phyloP scores from a whole-genome alignment of 2,797 vertebrate species.

The Cichlasoma orientale region DNA sequence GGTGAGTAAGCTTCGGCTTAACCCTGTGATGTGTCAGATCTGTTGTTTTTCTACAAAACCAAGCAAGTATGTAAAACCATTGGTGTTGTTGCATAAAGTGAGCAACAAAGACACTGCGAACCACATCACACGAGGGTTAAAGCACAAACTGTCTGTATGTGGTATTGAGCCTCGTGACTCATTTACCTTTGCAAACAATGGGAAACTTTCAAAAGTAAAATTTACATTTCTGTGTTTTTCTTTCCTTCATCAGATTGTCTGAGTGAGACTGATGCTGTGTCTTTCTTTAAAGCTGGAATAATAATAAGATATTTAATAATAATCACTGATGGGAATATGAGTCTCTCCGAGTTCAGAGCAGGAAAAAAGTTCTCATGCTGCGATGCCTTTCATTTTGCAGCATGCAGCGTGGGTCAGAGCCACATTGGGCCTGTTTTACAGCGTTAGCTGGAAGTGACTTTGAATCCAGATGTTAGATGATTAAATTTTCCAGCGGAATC shows the following conservation, averaged over 20 bases:
- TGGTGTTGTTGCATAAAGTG: too few species aligned
- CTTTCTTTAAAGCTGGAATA: neutral
- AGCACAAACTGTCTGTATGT: accelerated
- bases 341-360: neutral
- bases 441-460: neutral
- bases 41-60: neutral
- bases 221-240: neutral
- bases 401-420: accelerated
- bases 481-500: neutral
- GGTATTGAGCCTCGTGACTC: accelerated
- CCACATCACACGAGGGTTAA: accelerated
- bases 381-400: conserved; percentile 1
- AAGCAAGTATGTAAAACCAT: too few species aligned
- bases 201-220: neutral
- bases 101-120: too few species aligned
- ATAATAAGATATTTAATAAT: neutral
- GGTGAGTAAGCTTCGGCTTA: too few species aligned
- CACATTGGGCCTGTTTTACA: conserved; percentile 10
- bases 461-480: conserved; percentile 25
- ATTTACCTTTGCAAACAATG: neutral
- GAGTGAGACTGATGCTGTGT: neutral
- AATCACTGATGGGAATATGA: neutral
- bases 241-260: neutral
- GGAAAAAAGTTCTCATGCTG: neutral
- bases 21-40: neutral